phyloP scores from a whole-genome alignment of 2,113 vertebrate genomes.

The Python bivittatus region DNA sequence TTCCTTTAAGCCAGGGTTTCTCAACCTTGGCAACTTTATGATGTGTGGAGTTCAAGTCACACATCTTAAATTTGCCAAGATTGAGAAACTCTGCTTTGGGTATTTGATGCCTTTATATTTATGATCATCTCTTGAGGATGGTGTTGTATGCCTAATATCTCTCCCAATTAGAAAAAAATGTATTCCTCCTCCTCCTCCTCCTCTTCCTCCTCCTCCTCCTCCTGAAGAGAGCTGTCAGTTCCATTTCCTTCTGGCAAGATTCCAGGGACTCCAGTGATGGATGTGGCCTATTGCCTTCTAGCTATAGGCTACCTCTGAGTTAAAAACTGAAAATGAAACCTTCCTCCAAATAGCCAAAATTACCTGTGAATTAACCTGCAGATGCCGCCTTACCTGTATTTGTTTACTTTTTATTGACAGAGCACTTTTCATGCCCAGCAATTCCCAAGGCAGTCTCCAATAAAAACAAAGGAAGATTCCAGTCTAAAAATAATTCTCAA shows the following conservation, averaged over 20 bases:
- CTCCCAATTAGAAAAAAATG: constrained; percentile 24
- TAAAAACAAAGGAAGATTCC: background rate
- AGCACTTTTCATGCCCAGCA: background rate
- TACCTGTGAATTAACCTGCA: background rate
- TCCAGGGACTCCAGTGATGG: no score
- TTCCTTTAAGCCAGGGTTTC: fast-evolving
- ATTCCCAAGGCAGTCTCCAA: background rate
- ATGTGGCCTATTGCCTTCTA: background rate
- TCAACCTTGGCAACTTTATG: no score
- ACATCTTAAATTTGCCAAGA: no score
- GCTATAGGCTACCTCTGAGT: no score
- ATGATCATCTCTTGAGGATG: constrained; percentile 51
- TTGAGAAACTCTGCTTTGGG: no score
- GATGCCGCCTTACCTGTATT: no score
- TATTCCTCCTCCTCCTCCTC: no score
- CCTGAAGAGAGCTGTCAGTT: background rate
- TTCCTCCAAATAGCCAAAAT: no score
- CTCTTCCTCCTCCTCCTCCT: no score
- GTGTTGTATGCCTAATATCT: constrained; percentile 42
- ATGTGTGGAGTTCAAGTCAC: no score
- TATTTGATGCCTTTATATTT: no score
- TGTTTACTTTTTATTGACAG: background rate
- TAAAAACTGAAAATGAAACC: background rate
- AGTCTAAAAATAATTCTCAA: background rate
- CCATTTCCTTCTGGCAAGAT: no score